A percentile compares a stretch with the other conserved stretches of the same genome.
phyloP scores from a whole-genome alignment of 2,797 vertebrate species.

The Tadarida brasiliensis region DNA sequence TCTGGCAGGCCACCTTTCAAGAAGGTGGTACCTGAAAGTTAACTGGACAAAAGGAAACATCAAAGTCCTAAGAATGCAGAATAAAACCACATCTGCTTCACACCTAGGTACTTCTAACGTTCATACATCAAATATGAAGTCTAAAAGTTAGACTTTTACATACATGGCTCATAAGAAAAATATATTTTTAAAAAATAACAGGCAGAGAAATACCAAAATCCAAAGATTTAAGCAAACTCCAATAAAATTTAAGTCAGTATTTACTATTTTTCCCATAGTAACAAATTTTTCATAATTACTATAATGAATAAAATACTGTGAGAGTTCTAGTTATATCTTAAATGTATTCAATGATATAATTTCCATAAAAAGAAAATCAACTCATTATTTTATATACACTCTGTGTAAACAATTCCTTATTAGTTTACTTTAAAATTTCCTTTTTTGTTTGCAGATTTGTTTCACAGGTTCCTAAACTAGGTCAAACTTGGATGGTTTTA shows the following conservation, averaged over 20 bases:
- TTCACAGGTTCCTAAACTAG: constrained; percentile 36
- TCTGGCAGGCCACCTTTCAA: constrained; percentile 39
- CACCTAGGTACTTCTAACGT: background rate
- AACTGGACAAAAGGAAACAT: constrained; percentile 30
- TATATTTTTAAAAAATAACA: background rate
- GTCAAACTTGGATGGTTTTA: constrained; percentile 1
- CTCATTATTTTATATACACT: background rate
- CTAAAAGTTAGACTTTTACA: background rate
- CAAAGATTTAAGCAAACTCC: constrained; percentile 1
- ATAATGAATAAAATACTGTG: constrained; percentile 28
- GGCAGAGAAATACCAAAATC: constrained; percentile 35
- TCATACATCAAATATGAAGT: constrained; percentile 15
- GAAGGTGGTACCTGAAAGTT: constrained; percentile 1
- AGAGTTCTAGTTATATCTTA: constrained; percentile 41
- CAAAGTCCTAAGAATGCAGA: background rate
- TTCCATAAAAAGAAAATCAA: constrained; percentile 62
- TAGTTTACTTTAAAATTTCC: background rate
- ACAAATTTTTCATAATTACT: constrained; percentile 25
- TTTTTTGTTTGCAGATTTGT: constrained; percentile 34
- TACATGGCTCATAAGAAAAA: background rate
- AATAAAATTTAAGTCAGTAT: constrained; percentile 23
- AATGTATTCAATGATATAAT: constrained; percentile 55
- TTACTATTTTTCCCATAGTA: background rate
- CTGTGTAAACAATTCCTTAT: background rate
- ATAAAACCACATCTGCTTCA: constrained; percentile 7